phyloP scores from a whole-genome alignment of 2,113 vertebrate species.

The Picathartes gymnocephalus region DNA sequence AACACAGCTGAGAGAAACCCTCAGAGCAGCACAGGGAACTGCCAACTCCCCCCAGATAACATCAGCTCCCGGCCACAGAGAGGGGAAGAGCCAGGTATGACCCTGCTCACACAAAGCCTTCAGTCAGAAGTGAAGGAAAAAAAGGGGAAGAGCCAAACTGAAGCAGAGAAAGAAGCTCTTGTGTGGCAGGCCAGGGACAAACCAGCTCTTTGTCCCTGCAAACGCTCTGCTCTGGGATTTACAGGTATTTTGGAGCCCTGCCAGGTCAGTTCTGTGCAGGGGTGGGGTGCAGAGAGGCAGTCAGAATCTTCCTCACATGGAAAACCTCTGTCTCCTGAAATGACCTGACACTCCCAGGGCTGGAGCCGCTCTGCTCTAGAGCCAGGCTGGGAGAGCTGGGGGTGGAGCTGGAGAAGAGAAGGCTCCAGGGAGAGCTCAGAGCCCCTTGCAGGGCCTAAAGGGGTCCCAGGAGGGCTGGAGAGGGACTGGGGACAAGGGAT shows the following conservation, averaged over 20 bases:
- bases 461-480: neutral
- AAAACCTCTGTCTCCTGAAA: neutral
- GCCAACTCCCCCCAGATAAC: neutral
- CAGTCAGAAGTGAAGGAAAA: neutral
- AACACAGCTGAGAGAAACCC: neutral
- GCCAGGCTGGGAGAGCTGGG: neutral
- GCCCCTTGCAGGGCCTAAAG: fast-evolving
- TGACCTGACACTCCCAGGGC: fast-evolving
- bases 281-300: fast-evolving
- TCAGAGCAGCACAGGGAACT: neutral
- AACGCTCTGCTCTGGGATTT: fast-evolving
- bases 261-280: fast-evolving
- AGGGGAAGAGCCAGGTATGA: neutral
- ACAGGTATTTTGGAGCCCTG: neutral
- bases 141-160: neutral
- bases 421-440: neutral
- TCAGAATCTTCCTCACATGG: fast-evolving
- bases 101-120: neutral
- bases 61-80: fast-evolving
- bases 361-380: neutral
- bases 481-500: too few relatives aligned
- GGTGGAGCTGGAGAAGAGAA: neutral
- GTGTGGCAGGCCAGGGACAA: neutral
- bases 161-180: neutral
- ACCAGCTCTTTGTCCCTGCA: neutral